These are phyloP conservation scores for Plebejus melissa DNA, from an alignment of 2,888 invertebrate species.

Conservation along the genomic window DNA sequence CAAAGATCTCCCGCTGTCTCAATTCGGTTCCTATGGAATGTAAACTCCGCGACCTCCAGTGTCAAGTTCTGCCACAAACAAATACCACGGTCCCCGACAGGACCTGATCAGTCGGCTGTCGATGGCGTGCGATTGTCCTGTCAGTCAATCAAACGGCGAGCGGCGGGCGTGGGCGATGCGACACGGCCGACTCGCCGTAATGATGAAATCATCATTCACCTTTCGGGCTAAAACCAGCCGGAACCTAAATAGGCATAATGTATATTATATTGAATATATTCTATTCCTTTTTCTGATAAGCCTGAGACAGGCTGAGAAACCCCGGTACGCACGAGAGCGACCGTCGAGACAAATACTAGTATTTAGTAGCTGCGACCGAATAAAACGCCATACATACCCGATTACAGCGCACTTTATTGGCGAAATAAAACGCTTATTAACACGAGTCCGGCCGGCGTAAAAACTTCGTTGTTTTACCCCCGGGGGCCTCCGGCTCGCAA, in stretches of 20 bases:
- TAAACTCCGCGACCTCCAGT: neutral
- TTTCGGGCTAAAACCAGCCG: neutral
- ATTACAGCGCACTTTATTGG: neutral
- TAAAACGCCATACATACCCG: neutral
- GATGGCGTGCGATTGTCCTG: conserved; percentile 10
- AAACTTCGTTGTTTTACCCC: conserved; percentile 68
- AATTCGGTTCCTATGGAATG: neutral
- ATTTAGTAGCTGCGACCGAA: neutral
- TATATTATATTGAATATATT: neutral
- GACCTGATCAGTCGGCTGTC: conserved; percentile 10
- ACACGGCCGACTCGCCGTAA: neutral
- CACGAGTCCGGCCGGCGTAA: conserved; percentile 44
- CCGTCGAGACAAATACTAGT: neutral
- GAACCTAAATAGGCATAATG: neutral
- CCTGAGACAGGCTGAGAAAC: neutral
- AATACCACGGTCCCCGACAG: neutral
- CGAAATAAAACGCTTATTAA: conserved; percentile 26
- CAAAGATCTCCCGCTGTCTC: neutral
- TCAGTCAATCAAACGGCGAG: conserved; percentile 12
- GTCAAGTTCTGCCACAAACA: conserved; percentile 16
- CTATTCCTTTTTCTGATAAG: neutral
- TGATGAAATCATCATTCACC: conserved; percentile 21
- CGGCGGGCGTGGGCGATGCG: conserved; percentile 1
- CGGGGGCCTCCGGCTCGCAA: conserved; percentile 50
- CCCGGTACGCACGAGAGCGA: neutral